phyloP scores from a whole-genome alignment of 1,140 invertebrate genomes.

The Lepidurus arcticus region DNA sequence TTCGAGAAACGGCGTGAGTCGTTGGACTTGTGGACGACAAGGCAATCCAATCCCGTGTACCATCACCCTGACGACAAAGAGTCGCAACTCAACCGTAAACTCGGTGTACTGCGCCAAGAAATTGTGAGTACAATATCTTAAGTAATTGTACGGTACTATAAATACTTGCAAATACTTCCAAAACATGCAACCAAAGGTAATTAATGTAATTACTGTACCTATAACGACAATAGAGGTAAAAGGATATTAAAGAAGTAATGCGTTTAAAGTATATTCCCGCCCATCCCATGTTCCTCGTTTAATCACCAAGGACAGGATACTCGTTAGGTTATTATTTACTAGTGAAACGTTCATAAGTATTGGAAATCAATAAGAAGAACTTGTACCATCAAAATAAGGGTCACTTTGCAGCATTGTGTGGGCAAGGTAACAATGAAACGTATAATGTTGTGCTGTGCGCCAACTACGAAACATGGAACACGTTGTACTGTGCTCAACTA shows the following conservation, averaged over 20 bases:
- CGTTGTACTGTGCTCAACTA: no score
- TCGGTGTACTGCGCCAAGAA: conserved; percentile 17
- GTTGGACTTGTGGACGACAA: background rate
- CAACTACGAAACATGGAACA: no score
- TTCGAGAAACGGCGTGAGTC: background rate
- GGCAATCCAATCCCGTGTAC: background rate
- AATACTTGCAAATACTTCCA: no score
- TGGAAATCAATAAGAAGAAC: no score
- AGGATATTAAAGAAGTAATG: background rate
- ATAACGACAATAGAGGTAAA: background rate
- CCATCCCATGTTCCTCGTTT: background rate
- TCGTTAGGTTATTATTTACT: no score
- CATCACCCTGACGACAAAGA: background rate
- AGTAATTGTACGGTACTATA: no score
- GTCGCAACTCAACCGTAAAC: conserved; percentile 9
- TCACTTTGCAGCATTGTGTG: no score
- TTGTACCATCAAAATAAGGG: no score
- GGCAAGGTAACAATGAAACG: no score
- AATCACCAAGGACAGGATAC: background rate
- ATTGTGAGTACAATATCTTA: background rate
- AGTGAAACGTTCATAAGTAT: no score
- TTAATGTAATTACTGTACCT: background rate
- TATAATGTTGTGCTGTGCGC: no score
- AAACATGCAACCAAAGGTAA: no score
- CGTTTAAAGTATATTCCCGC: background rate